phyloP scores from a whole-genome alignment of 2,113 vertebrate genomes.

The Salvelinus namaycush region DNA sequence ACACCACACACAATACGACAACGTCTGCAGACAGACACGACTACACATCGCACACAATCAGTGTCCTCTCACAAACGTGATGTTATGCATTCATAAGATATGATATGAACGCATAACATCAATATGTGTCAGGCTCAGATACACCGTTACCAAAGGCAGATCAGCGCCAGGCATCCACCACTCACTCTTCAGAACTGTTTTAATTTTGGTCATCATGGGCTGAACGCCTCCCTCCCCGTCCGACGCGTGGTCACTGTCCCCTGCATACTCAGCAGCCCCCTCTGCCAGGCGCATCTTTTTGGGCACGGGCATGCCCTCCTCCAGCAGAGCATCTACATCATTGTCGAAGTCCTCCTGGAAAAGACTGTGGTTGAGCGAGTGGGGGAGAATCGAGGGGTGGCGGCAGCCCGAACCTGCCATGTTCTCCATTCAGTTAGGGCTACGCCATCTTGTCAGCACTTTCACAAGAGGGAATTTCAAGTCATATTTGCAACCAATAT shows the following conservation, averaged over 20 bases:
- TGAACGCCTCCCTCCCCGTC: slow-evolving; percentile 87
- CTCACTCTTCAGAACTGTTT: slow-evolving; percentile 99
- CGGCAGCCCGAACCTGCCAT: not conserved
- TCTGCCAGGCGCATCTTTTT: slow-evolving; percentile 89
- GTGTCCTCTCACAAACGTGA: not conserved
- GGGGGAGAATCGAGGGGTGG: slow-evolving; percentile 23
- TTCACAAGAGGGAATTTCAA: not conserved
- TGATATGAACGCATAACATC: not conserved
- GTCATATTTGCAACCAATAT: not conserved
- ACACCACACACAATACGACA: not conserved
- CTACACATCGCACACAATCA: not conserved
- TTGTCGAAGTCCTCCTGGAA: slow-evolving; percentile 99
- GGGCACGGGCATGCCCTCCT: slow-evolving; percentile 93
- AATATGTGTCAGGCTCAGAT: not conserved
- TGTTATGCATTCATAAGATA: not conserved
- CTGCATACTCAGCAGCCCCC: slow-evolving; percentile 56
- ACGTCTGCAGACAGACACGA: not conserved
- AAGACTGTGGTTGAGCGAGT: slow-evolving; percentile 64
- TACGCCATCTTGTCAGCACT: not conserved
- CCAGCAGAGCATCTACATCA: slow-evolving; percentile 95
- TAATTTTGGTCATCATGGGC: slow-evolving; percentile 99
- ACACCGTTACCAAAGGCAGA: not conserved
- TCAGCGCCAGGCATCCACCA: slow-evolving; percentile 17
- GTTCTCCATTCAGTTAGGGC: not conserved
- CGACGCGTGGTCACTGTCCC: slow-evolving; percentile 92